These are phyloP conservation scores for Shinisaurus crocodilurus DNA, from an alignment of 2,113 vertebrate species.

Conservation along the genomic window DNA sequence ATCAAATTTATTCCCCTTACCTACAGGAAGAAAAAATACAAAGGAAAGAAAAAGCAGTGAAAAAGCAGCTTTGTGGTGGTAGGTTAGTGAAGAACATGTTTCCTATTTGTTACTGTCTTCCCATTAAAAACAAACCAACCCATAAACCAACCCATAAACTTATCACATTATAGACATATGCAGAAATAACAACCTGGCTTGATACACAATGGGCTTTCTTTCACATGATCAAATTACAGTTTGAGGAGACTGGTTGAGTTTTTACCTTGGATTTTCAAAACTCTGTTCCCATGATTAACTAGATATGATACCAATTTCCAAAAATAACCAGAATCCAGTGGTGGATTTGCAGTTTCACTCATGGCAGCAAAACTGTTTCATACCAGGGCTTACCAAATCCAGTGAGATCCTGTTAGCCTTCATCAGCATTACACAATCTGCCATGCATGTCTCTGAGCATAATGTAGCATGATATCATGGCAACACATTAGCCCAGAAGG, in stretches of 20 bases:
- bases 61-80: constrained; percentile 31
- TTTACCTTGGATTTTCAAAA: neutral
- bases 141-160: neutral
- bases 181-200: neutral
- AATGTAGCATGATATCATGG: neutral
- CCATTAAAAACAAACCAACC: no score
- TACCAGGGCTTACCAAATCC: neutral
- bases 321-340: neutral
- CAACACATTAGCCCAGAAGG: neutral
- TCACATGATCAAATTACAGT: neutral
- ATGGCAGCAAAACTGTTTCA: neutral
- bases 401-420: neutral
- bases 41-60: neutral
- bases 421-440: neutral
- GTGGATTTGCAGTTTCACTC: neutral
- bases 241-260: neutral
- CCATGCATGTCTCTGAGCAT: neutral
- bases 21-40: constrained; percentile 28
- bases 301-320: neutral
- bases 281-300: neutral
- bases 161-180: neutral
- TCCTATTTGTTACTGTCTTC: neutral
- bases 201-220: neutral
- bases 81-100: constrained; percentile 35
- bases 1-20: neutral